phyloP scores from a whole-genome alignment of 1,140 invertebrate genomes.

The Psilanteris sp. region DNA sequence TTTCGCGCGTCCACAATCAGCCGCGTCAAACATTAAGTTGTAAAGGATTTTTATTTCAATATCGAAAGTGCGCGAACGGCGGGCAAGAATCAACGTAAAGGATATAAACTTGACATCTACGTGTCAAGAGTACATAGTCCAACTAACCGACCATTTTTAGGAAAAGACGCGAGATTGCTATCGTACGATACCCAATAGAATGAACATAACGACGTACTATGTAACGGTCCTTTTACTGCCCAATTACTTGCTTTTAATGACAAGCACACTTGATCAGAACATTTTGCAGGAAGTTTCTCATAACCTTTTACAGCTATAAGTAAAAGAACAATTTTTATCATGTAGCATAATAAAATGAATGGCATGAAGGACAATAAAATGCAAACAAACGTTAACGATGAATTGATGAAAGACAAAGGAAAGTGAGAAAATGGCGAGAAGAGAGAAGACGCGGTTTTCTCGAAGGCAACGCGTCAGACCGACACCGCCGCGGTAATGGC shows the following conservation, averaged over 20 bases:
- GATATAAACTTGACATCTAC: constrained; percentile 58
- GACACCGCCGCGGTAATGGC: too few relatives aligned
- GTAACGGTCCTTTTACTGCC: constrained; percentile 62
- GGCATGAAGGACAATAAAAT: constrained; percentile 31
- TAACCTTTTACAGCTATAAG: constrained; percentile 36
- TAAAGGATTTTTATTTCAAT: constrained; percentile 35
- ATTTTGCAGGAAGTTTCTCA: constrained; percentile 48
- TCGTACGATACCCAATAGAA: constrained; percentile 54
- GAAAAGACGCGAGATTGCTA: constrained; percentile 63
- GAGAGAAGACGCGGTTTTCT: not conserved
- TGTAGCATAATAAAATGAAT: constrained; percentile 22
- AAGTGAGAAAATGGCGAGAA: constrained; percentile 13
- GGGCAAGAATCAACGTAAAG: constrained; percentile 28
- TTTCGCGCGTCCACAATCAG: constrained; percentile 8
- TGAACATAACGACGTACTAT: constrained; percentile 52
- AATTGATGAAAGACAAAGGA: constrained; percentile 11
- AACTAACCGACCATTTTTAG: constrained; percentile 56
- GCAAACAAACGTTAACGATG: constrained; percentile 9
- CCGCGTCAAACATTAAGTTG: constrained; percentile 3
- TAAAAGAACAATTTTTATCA: constrained; percentile 20
- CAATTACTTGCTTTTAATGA: constrained; percentile 64
- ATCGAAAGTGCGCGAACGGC: constrained; percentile 22
- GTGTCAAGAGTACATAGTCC: constrained; percentile 56
- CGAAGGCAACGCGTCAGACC: not conserved
- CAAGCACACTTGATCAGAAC: constrained; percentile 51